Percentiles rank a stretch among this genome's conserved stretches.
Evolutionary conservation across 2,113 vertebrate species (phyloP).

Genomic region (Pogonocichla stellata): DNA sequence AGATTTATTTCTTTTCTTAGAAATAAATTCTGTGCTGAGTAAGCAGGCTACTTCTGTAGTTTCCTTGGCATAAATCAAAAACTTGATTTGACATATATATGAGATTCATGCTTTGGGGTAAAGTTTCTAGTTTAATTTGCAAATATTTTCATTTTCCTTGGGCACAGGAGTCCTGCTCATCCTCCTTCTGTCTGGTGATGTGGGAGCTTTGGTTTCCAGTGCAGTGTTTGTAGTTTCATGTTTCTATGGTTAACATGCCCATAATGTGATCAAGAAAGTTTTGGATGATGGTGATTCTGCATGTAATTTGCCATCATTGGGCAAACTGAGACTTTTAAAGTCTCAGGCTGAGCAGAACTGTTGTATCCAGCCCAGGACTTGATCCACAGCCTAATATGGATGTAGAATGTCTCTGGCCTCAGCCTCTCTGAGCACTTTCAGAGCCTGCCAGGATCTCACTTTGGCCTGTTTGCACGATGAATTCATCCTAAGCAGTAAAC

Average conservation of each 20-base stretch:
- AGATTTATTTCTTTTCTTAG: slow-evolving; percentile 21
- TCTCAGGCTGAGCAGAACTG: slow-evolving; percentile 24
- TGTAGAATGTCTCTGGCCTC: slow-evolving; percentile 73
- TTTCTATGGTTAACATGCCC: background rate
- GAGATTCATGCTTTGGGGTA: background rate
- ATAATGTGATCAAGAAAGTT: background rate
- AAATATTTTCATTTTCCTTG: background rate
- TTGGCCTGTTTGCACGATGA: slow-evolving; percentile 55
- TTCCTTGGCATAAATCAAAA: slow-evolving; percentile 3
- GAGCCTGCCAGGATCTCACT: slow-evolving; percentile 70
- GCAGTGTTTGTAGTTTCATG: background rate
- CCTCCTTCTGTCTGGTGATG: background rate
- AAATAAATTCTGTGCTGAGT: slow-evolving; percentile 15
- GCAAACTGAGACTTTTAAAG: background rate
- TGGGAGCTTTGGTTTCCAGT: background rate
- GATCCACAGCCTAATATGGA: slow-evolving; percentile 77
- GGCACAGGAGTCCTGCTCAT: background rate
- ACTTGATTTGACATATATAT: background rate
- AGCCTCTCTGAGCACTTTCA: background rate
- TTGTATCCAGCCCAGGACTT: slow-evolving; percentile 44
- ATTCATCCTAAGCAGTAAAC: slow-evolving; percentile 70
- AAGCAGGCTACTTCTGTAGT: background rate
- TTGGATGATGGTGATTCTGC: background rate
- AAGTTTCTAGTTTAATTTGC: background rate
- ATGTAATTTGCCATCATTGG: background rate